phyloP scores from a whole-genome alignment of 1,140 invertebrate species.

The Dinoponera quadriceps region DNA sequence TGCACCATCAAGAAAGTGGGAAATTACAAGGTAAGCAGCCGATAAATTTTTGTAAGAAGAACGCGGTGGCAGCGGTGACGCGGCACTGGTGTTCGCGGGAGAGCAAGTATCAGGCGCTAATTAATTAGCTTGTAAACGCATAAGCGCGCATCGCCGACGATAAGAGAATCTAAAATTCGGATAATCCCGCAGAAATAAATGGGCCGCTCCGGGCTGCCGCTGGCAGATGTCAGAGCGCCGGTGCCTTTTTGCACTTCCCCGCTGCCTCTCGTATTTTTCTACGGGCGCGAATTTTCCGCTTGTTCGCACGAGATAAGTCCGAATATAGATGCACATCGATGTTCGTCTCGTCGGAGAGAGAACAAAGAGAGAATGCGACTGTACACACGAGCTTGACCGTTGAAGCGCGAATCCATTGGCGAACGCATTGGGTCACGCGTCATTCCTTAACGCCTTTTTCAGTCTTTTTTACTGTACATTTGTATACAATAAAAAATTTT shows the following conservation, averaged over 20 bases:
- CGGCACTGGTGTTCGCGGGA: neutral
- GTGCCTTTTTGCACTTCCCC: slow-evolving; percentile 53
- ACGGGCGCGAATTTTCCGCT: neutral
- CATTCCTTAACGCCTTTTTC: too few species aligned
- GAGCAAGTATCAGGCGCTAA: slow-evolving; percentile 56
- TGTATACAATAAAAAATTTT: too few species aligned
- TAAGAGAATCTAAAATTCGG: slow-evolving; percentile 69
- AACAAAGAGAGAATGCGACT: too few species aligned
- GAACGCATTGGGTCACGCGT: too few species aligned
- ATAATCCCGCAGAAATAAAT: slow-evolving; percentile 66
- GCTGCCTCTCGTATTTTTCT: slow-evolving; percentile 39
- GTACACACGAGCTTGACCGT: too few species aligned
- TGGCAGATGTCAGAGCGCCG: slow-evolving; percentile 66
- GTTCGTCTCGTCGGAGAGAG: neutral
- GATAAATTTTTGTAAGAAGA: slow-evolving; percentile 40
- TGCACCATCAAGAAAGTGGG: slow-evolving; percentile 93
- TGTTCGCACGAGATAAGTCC: slow-evolving; percentile 7
- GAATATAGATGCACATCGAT: neutral
- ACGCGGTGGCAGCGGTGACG: neutral
- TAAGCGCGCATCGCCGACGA: slow-evolving; percentile 61
- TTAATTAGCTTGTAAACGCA: slow-evolving; percentile 52
- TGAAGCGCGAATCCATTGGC: too few species aligned
- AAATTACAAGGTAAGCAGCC: slow-evolving; percentile 91
- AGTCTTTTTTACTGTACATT: too few species aligned
- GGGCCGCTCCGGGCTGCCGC: slow-evolving; percentile 55